Percentiles rank a stretch among this genome's conserved stretches.
Evolutionary conservation across 2,797 vertebrate genomes (phyloP).

Genomic region (Ciconia nigra): DNA sequence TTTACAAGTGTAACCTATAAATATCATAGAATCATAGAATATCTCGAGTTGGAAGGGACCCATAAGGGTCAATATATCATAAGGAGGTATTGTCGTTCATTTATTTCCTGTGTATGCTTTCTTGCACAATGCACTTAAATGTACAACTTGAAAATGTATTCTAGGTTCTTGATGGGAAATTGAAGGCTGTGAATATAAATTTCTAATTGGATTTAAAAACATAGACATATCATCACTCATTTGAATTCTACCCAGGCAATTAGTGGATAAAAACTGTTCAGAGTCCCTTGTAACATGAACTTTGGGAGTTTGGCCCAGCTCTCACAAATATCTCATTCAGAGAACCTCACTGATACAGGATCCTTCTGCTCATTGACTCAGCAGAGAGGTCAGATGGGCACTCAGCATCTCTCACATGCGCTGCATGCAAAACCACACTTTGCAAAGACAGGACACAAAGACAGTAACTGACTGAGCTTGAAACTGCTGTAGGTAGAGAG

Average conservation of each 20-base stretch:
- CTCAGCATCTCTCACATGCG: background rate
- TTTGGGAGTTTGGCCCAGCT: background rate
- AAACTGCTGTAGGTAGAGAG: background rate
- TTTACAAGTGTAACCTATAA: slow-evolving; percentile 5
- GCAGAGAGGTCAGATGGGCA: background rate
- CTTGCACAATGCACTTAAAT: background rate
- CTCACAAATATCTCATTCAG: background rate
- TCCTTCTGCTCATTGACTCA: background rate
- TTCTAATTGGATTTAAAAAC: background rate
- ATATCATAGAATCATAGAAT: background rate
- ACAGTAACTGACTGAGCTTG: background rate
- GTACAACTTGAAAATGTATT: background rate
- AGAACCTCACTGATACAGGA: background rate
- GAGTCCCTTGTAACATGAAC: background rate
- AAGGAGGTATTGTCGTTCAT: background rate
- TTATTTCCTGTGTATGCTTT: background rate
- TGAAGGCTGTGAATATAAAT: background rate
- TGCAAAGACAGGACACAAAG: background rate
- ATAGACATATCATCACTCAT: background rate
- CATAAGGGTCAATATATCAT: background rate
- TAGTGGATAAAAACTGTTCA: background rate
- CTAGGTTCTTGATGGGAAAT: background rate
- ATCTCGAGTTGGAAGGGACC: background rate
- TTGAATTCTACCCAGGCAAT: background rate
- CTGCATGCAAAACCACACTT: background rate